Evolutionary conservation across 1,140 invertebrate species (phyloP), one percentile per base, ranked within the genome.

Genomic region (Lepidotrigona ventralis): DNA sequence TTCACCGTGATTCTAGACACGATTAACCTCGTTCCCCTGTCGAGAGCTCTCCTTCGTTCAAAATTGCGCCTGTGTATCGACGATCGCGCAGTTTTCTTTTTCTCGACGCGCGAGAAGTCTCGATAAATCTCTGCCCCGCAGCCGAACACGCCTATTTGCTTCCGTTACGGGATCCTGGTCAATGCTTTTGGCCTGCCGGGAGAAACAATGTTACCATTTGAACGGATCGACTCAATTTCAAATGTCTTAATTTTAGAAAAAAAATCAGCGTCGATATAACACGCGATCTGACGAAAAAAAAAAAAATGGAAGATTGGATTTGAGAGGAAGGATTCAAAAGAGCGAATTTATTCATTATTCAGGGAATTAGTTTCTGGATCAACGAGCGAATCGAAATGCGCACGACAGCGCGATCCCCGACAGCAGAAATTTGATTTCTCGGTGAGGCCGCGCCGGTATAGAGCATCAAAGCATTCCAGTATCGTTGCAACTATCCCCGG

Each of bases 41-140:
- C 46, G 63, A 66, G 51, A 66, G 33, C 33, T 4, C 46, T 29
- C 19, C 51, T 11, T 26, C 11, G 51, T 19, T 69, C 21, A 69
- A 70, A 79, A 70, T 79, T 79, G 53, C 66, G 29, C 51, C 11
- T 39, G 21, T 14, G 53, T 29, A 73, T 73, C 71, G 26, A 33
- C 71, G 19, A 33, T 73, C 64, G 56, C 19, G 6, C 53, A 58
- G 73, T n/a, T 75, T 66, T 51, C 79, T 12, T 80, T 53, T 54
- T n/a, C 64, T 53, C 51, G 5, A 39, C 4, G 66, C 66, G 21
- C 29, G 66, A 33, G 23, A 11, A 17, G 76, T 53, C 66, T 56
- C 77, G 54, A 79, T 79, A 79, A 79, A 79, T 33, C 64, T 21
- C 19, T 56, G 51, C 51, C 29, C 33, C 29, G 19, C 15, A 68